Percentiles rank a stretch among this genome's conserved stretches.
These are phyloP conservation scores for Diachasmimorpha longicaudata DNA, from an alignment of 1,140 invertebrate species.

Conservation along the genomic window DNA sequence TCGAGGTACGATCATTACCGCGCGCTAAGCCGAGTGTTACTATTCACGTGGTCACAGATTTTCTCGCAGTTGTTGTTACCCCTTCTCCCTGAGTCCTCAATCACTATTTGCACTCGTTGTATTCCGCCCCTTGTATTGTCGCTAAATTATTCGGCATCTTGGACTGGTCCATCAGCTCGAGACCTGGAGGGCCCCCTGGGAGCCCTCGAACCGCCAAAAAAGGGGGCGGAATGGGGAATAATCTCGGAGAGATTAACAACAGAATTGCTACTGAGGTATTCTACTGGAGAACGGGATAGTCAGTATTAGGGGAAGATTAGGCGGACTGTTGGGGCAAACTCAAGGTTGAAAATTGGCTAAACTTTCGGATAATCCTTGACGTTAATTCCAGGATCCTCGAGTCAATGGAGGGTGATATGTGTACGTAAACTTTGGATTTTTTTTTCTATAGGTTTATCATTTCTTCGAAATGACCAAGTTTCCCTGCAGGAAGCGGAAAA, in stretches of 20 bases:
- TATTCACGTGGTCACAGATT: background rate
- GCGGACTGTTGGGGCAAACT: slow-evolving; percentile 1
- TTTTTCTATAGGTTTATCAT: too few species aligned
- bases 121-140: background rate
- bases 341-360: background rate
- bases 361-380: slow-evolving; percentile 6
- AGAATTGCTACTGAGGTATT: background rate
- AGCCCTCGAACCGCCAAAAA: background rate
- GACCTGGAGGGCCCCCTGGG: background rate
- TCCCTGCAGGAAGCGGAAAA: too few species aligned
- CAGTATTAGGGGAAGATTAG: background rate
- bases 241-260: background rate
- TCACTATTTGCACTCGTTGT: too few species aligned
- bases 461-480: too few species aligned
- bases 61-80: background rate
- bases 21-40: background rate
- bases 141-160: background rate
- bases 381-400: background rate
- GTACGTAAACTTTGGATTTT: background rate
- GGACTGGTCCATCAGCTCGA: background rate
- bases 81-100: background rate
- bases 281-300: background rate
- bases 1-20: background rate
- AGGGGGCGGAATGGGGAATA: background rate
- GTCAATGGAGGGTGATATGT: background rate